Percentiles rank a stretch among this genome's conserved stretches.
Evolutionary conservation across 2,797 vertebrate genomes (phyloP).

Genomic region (Rhinoraja longicauda): DNA sequence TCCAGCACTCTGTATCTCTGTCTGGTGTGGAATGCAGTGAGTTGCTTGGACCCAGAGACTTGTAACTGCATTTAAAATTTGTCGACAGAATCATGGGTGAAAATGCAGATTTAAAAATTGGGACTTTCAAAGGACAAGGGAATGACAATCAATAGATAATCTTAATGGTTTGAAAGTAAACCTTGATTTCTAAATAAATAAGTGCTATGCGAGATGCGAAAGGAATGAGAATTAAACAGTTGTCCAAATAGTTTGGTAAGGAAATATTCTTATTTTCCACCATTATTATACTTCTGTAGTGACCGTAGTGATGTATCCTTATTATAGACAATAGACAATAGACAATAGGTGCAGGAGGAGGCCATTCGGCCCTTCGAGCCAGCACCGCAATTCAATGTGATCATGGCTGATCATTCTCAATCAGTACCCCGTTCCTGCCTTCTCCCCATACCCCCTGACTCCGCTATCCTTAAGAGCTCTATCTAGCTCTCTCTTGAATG

Average conservation of each 20-base stretch:
- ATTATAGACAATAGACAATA: too few species aligned
- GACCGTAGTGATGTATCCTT: too few species aligned
- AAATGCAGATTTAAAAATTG: background rate
- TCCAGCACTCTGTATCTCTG: too few species aligned
- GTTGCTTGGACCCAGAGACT: background rate
- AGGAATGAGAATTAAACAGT: background rate
- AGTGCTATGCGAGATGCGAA: background rate
- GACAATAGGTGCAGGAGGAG: too few species aligned
- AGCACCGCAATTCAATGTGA: too few species aligned
- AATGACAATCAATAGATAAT: background rate
- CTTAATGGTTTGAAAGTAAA: background rate
- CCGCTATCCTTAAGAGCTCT: too few species aligned
- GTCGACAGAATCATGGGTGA: background rate
- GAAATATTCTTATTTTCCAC: slow-evolving; percentile 3
- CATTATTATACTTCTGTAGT: background rate
- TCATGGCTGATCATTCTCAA: too few species aligned
- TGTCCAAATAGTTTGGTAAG: background rate
- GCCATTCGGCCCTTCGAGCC: too few species aligned
- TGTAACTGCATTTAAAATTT: background rate
- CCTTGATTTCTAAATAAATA: background rate
- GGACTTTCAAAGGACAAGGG: background rate
- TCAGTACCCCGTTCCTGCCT: too few species aligned
- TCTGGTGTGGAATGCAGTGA: background rate
- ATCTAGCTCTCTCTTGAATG: too few species aligned
- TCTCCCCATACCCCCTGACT: too few species aligned